phyloP scores from a whole-genome alignment of 2,113 vertebrate species.

The Protobothrops flavoviridis region DNA sequence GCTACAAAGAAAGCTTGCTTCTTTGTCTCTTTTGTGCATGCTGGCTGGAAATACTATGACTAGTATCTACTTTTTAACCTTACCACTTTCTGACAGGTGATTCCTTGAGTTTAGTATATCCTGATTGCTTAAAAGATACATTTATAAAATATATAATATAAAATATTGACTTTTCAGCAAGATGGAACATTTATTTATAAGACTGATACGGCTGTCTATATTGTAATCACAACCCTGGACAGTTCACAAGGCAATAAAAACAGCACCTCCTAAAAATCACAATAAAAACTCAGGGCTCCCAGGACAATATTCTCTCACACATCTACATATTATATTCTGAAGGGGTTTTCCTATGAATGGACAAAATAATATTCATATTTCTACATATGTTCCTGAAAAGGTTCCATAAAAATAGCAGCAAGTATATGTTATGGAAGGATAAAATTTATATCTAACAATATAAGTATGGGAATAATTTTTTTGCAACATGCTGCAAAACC shows the following conservation, averaged over 20 bases:
- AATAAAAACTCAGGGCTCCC: neutral
- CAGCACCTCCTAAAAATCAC: neutral
- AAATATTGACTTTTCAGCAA: neutral
- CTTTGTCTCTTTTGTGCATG: neutral
- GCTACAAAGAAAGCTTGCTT: neutral
- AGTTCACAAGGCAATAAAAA: neutral
- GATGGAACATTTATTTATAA: neutral
- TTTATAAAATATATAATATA: neutral
- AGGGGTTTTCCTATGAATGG: neutral
- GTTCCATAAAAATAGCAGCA: neutral
- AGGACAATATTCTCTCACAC: neutral
- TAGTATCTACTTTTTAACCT: neutral
- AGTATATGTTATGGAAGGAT: neutral
- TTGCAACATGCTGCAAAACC: neutral
- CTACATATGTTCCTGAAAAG: neutral
- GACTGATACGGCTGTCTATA: neutral
- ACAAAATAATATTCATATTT: neutral
- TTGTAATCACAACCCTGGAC: neutral
- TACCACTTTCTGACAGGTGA: neutral
- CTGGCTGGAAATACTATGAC: neutral
- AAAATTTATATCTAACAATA: neutral
- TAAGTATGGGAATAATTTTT: neutral
- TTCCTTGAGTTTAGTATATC: neutral
- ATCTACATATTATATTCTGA: neutral
- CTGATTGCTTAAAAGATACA: neutral